A percentile compares a stretch with the other conserved stretches of the same genome.
phyloP scores from a whole-genome alignment of 1,140 invertebrate genomes.

The Pseudomyrmex dendroicus region DNA sequence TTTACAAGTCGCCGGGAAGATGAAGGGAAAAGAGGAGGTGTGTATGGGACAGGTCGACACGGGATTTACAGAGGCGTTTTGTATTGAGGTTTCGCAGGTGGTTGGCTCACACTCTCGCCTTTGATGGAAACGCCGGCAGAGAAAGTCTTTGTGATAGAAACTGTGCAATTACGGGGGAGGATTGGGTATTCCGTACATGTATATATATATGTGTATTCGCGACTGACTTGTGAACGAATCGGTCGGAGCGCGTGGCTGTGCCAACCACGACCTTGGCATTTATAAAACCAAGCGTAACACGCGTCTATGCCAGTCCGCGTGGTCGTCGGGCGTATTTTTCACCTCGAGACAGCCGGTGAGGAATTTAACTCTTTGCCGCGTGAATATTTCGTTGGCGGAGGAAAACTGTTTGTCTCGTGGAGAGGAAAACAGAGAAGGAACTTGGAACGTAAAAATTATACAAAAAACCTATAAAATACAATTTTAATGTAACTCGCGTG shows the following conservation, averaged over 20 bases:
- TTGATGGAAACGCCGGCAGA: constrained; percentile 38
- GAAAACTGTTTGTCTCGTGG: not conserved
- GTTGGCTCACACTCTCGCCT: constrained; percentile 31
- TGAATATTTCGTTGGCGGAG: not conserved
- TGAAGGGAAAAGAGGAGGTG: not conserved
- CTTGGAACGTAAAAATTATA: not conserved
- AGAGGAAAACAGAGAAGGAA: too few species aligned
- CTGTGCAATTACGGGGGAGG: constrained; percentile 57
- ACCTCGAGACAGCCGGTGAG: not conserved
- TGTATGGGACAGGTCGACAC: not conserved
- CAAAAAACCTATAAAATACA: too few species aligned
- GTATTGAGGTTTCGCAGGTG: constrained; percentile 56
- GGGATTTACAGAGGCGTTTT: constrained; percentile 54
- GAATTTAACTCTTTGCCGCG: not conserved
- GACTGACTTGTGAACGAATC: constrained; percentile 34
- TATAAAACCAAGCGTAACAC: constrained; percentile 32
- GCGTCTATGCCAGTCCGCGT: not conserved
- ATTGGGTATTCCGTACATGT: not conserved
- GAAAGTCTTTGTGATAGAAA: constrained; percentile 57
- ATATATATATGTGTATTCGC: not conserved
- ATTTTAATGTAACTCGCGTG: too few species aligned
- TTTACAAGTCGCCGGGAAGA: constrained; percentile 38
- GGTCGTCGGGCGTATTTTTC: constrained; percentile 1
- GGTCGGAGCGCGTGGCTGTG: constrained; percentile 9
- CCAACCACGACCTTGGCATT: constrained; percentile 53